These are phyloP conservation scores for Apostichopus leukothele DNA, from an alignment of 53 echinoderm and acorn worm genomes.

Conservation along the genomic window DNA sequence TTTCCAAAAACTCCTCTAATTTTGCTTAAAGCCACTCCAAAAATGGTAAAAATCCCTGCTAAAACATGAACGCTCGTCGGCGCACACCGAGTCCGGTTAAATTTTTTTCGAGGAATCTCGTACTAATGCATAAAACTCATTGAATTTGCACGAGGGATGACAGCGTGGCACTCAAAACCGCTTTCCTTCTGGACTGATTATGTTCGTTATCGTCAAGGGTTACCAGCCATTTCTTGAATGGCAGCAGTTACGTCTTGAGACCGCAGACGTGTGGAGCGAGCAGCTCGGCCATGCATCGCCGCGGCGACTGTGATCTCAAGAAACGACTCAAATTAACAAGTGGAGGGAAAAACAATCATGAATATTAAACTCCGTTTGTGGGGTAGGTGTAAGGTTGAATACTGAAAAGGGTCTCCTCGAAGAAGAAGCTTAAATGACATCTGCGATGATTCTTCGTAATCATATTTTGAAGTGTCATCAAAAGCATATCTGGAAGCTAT, in stretches of 20 bases:
- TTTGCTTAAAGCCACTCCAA: not conserved
- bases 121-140: slow-evolving; percentile 7
- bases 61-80: not conserved
- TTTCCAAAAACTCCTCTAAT: not conserved
- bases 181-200: slow-evolving; percentile 38
- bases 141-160: not conserved
- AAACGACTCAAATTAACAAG: slow-evolving; percentile 14
- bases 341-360: slow-evolving; percentile 1
- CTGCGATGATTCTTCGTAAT: not conserved
- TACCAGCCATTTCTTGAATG: slow-evolving; percentile 38
- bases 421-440: not conserved
- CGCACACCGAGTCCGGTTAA: not conserved
- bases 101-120: not conserved
- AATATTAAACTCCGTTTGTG: not conserved
- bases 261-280: not conserved
- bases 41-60: too few species aligned
- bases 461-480: not conserved
- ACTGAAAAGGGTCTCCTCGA: not conserved
- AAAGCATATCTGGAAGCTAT: not conserved
- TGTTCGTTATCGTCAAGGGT: slow-evolving; percentile 47
- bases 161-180: slow-evolving; percentile 11
- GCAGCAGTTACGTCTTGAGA: slow-evolving; percentile 36
- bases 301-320: slow-evolving; percentile 20
- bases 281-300: slow-evolving; percentile 12
- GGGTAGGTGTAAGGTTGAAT: slow-evolving; percentile 3